phyloP scores from a whole-genome alignment of 2,888 invertebrate species.

The Gnatocerus cornutus region DNA sequence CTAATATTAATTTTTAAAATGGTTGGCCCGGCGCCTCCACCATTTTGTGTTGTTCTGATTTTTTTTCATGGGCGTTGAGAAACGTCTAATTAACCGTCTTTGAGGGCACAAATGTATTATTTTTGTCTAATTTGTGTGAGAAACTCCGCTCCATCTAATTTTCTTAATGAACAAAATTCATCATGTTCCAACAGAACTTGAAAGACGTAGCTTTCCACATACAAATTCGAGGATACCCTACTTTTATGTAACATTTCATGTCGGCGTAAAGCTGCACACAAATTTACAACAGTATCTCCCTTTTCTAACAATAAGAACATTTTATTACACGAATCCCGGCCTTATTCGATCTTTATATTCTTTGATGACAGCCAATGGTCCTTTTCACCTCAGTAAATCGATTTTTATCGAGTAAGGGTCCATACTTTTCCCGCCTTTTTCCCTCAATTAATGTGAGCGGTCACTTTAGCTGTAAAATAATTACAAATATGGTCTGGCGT shows the following conservation, averaged over 20 bases:
- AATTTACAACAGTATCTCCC: conserved; percentile 33
- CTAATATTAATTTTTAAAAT: no score
- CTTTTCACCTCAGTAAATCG: conserved; percentile 10
- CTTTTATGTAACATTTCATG: conserved; percentile 27
- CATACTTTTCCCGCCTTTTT: not conserved
- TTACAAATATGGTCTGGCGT: conserved; percentile 19
- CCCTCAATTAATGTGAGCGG: conserved; percentile 5
- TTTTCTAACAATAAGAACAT: conserved; percentile 29
- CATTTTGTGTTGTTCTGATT: no score
- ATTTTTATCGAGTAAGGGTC: conserved; percentile 3
- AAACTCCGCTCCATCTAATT: no score
- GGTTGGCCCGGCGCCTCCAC: no score
- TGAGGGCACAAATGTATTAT: no score
- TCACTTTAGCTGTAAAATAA: conserved; percentile 9
- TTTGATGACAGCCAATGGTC: conserved; percentile 26
- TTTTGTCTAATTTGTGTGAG: no score
- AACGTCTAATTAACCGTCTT: no score
- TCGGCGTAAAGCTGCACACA: conserved; percentile 23
- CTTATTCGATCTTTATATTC: conserved; percentile 34
- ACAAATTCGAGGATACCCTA: not conserved
- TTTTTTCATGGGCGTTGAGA: no score
- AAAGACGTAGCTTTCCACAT: not conserved
- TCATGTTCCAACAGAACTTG: not conserved
- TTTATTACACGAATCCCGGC: conserved; percentile 27
- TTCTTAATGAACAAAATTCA: no score